Conservation (phyloP, 2,113 vertebrate genomes). For the Symphodus melops region DNA sequence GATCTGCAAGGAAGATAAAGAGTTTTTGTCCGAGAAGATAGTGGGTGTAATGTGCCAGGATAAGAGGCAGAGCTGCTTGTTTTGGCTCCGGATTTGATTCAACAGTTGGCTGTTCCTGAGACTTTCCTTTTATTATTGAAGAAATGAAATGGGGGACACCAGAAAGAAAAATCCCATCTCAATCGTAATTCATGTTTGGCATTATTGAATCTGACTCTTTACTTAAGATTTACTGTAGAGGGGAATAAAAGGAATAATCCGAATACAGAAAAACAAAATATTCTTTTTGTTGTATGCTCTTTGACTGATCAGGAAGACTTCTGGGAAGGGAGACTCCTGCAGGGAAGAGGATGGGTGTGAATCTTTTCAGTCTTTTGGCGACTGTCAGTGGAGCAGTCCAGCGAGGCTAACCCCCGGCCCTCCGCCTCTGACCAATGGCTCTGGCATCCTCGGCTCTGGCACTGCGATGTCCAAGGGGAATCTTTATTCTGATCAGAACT, state of each 20-base stretch:
- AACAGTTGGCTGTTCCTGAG: slow-evolving; percentile 36
- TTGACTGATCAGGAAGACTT: slow-evolving; percentile 44
- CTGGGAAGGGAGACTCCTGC: slow-evolving; percentile 49
- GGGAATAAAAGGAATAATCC: neutral
- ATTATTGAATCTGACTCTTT: slow-evolving; percentile 1
- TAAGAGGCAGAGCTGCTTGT: slow-evolving; percentile 57
- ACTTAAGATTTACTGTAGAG: neutral
- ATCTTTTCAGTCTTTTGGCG: slow-evolving; percentile 72
- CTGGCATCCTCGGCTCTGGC: slow-evolving; percentile 74
- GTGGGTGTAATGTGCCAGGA: slow-evolving; percentile 61
- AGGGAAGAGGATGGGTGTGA: slow-evolving; percentile 74
- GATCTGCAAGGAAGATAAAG: slow-evolving; percentile 61
- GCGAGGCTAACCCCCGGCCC: slow-evolving; percentile 59
- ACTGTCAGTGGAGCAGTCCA: slow-evolving; percentile 69
- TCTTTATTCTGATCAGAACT: slow-evolving; percentile 72
- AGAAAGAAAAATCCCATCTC: slow-evolving; percentile 20
- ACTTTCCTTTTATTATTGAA: slow-evolving; percentile 25
- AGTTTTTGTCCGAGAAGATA: slow-evolving; percentile 58
- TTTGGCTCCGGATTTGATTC: slow-evolving; percentile 54
- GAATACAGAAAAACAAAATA: neutral
- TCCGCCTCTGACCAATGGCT: slow-evolving; percentile 77
- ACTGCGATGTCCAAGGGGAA: slow-evolving; percentile 63
- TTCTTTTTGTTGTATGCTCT: slow-evolving; percentile 28
- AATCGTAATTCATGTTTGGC: neutral
- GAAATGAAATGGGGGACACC: neutral